A percentile compares a stretch with the other conserved stretches of the same genome.
Conservation (phyloP, 2,888 invertebrate species). For the Lottia scabra region DNA sequence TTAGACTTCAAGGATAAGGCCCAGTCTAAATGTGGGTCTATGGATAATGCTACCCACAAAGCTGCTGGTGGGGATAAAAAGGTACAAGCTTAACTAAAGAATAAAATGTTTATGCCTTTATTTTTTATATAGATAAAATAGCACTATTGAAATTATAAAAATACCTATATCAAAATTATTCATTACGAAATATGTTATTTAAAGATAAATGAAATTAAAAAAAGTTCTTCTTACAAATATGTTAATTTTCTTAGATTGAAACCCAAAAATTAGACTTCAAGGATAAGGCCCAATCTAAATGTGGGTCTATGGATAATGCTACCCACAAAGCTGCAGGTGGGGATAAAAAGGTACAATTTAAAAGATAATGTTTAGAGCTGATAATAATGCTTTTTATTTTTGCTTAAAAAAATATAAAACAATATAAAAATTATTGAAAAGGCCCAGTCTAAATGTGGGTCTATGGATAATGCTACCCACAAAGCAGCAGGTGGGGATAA, state of each 20-base stretch:
- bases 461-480: constrained; percentile 42
- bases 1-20: constrained; percentile 27
- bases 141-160: too few species aligned
- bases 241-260: neutral
- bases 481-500: constrained; percentile 41
- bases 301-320: constrained; percentile 44
- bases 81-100: neutral
- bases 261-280: constrained; percentile 20
- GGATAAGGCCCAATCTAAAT: constrained; percentile 35
- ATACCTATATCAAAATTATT: too few species aligned
- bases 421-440: too few species aligned
- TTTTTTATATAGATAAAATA: too few species aligned
- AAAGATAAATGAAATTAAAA: too few species aligned
- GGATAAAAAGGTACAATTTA: constrained; percentile 20
- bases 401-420: too few species aligned
- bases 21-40: constrained; percentile 39
- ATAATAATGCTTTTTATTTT: too few species aligned
- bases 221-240: too few species aligned
- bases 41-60: constrained; percentile 37
- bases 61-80: constrained; percentile 35
- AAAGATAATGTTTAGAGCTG: too few species aligned
- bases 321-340: constrained; percentile 35
- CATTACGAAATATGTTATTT: too few species aligned
- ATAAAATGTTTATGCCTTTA: too few species aligned
- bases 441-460: constrained; percentile 44